Evolutionary conservation across 2,797 vertebrate genomes (phyloP).

Genomic region (Nothura maculosa): DNA sequence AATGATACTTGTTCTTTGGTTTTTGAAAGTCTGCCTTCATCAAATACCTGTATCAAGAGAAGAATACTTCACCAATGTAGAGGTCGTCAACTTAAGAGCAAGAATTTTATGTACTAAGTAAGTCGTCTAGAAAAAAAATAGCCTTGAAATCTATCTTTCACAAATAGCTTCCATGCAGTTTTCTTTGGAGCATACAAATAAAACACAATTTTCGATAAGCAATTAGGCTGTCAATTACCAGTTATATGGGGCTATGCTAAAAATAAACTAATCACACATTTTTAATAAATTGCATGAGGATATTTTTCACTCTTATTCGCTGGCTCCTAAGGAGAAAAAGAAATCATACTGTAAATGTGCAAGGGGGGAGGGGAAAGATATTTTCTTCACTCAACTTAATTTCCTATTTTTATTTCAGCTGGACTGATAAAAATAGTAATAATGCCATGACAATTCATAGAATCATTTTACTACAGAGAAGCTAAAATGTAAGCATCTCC

Average conservation of each 20-base stretch:
- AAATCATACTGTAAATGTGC: background rate
- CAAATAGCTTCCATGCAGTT: background rate
- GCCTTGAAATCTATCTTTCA: background rate
- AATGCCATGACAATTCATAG: background rate
- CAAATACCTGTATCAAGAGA: fast-evolving
- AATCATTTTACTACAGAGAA: background rate
- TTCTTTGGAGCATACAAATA: background rate
- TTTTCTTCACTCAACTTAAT: background rate
- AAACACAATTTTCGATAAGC: background rate
- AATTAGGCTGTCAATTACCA: background rate
- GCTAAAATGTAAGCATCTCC: background rate
- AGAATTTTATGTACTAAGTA: background rate
- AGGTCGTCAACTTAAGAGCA: background rate
- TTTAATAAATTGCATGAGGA: background rate
- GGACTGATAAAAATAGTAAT: background rate
- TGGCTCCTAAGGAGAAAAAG: background rate
- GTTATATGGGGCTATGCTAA: background rate
- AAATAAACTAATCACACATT: background rate
- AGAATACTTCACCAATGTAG: background rate
- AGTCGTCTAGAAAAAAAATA: background rate
- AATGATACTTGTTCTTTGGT: fast-evolving
- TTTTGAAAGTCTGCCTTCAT: background rate
- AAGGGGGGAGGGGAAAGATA: background rate
- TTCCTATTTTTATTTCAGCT: background rate
- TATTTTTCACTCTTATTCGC: background rate